Evolutionary conservation across 2,797 vertebrate species (phyloP), one percentile per base, ranked within the genome.

Genomic region (Tapera naevia): DNA sequence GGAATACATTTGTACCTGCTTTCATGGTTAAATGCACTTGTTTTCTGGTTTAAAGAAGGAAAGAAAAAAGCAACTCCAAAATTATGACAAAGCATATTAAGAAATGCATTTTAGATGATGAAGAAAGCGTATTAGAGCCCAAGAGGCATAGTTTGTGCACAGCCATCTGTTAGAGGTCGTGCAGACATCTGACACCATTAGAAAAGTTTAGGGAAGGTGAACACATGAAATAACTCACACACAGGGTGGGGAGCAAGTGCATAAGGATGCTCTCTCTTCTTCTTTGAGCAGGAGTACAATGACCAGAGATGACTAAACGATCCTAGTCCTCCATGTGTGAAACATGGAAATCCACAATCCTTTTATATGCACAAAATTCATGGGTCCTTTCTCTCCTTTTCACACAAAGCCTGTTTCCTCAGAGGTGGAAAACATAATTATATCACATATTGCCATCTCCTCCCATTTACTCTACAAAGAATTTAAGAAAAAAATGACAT

Each of bases 1-100:
- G 88, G 80, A 97, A 97, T 92, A 95, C 96, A 97, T 98, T 97
- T 96, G 96, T 97, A 92, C 88, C 71, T 87, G 56, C 94, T 97
- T 97, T 76, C 53, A 83, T 88, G 95, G 94, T 86, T 96, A 94
- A 91, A 94, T 86, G 91, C 86, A 92, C 85, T 91, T 21, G 50
- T 71, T 92, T 84, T 74, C 89, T 79, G 11, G 17, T 83, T 89
- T 93, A 51, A 86, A 83, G 67, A 39, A 64, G 54, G 27, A 51
- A 94, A 82, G 33, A 25, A 84, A 62, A 92, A 92, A 91, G 6
- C 23, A 82, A 50, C 56, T 62, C 46, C 54, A 51, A 82, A 84
- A 80, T 48, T 73, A 80, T 86, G 86, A 75, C 81, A 65, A 41
- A 37, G 54, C 51, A 28, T 19, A 48, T 84, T 78, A 89, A 91